A percentile compares a stretch with the other conserved stretches of the same genome.
phyloP scores from a whole-genome alignment of 2,888 invertebrate species.

The Eurytoma adleriae region DNA sequence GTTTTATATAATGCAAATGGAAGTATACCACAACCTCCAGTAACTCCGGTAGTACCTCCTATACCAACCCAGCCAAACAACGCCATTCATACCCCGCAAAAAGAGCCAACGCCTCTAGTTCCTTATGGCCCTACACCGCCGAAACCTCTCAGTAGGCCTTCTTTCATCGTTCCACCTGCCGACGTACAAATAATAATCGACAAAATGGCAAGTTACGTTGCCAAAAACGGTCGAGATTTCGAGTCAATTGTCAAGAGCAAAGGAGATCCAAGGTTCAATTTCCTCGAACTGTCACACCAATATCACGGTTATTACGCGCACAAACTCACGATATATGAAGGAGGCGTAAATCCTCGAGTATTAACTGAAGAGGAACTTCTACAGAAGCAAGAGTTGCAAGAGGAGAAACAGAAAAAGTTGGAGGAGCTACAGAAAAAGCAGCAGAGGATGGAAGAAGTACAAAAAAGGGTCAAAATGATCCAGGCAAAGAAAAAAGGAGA shows the following conservation, averaged over 20 bases:
- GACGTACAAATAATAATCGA: slow-evolving; percentile 93
- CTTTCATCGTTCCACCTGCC: slow-evolving; percentile 84
- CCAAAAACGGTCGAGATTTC: slow-evolving; percentile 95
- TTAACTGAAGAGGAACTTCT: slow-evolving; percentile 72
- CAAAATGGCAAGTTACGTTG: slow-evolving; percentile 97
- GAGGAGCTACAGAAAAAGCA: slow-evolving; percentile 72
- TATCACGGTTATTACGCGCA: slow-evolving; percentile 90
- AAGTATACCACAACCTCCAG: slow-evolving; percentile 60
- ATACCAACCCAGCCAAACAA: slow-evolving; percentile 44
- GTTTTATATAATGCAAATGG: slow-evolving; percentile 71
- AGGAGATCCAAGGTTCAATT: slow-evolving; percentile 91
- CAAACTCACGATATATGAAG: slow-evolving; percentile 78
- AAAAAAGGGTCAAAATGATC: slow-evolving; percentile 72
- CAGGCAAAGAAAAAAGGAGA: slow-evolving; percentile 73
- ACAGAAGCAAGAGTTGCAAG: slow-evolving; percentile 72
- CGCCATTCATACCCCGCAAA: slow-evolving; percentile 56
- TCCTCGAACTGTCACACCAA: slow-evolving; percentile 86
- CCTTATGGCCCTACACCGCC: slow-evolving; percentile 71
- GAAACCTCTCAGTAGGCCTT: slow-evolving; percentile 75
- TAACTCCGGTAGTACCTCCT: slow-evolving; percentile 49
- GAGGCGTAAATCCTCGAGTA: slow-evolving; percentile 70
- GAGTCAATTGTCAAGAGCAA: slow-evolving; percentile 91
- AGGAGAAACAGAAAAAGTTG: slow-evolving; percentile 72
- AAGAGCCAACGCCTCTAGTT: slow-evolving; percentile 68
- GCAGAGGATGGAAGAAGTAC: slow-evolving; percentile 74